Evolutionary conservation across 2,888 invertebrate species (phyloP).

Genomic region (Nomada fabriciana): DNA sequence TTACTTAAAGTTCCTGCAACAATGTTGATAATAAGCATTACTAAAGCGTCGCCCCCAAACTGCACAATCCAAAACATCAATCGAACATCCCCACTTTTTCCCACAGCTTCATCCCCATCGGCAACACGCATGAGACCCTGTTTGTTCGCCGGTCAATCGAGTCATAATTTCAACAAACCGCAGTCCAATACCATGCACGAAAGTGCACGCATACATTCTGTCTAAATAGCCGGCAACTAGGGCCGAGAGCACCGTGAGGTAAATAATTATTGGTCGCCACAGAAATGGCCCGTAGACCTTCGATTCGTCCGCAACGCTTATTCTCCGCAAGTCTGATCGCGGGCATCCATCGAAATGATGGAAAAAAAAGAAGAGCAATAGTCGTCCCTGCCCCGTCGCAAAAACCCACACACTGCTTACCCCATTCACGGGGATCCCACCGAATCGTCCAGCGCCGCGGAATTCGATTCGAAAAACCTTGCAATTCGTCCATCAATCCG

Average conservation of each 20-base stretch:
- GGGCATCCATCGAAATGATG: background rate
- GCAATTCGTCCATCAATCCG: constrained; percentile 43
- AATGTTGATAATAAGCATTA: too few species aligned
- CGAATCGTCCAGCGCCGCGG: constrained; percentile 22
- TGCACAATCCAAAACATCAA: too few species aligned
- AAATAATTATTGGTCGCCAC: constrained; percentile 19
- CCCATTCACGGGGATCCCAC: constrained; percentile 21
- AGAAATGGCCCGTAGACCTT: constrained; percentile 16
- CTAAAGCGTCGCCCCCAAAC: too few species aligned
- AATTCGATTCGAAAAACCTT: constrained; percentile 51
- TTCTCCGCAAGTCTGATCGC: background rate
- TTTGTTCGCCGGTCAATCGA: constrained; percentile 4
- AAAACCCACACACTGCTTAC: constrained; percentile 38
- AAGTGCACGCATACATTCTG: background rate
- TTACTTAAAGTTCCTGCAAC: background rate
- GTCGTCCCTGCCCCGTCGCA: background rate
- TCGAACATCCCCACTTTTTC: background rate
- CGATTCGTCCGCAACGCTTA: background rate
- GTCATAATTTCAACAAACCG: constrained; percentile 5
- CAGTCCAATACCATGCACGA: background rate
- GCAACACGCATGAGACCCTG: background rate
- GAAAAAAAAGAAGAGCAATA: background rate
- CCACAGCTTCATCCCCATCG: background rate
- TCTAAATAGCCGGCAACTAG: constrained; percentile 13
- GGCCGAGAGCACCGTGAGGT: background rate